Base-by-base conservation (phyloP, 2,888 invertebrate genomes). In the Fragum fragum region DNA sequence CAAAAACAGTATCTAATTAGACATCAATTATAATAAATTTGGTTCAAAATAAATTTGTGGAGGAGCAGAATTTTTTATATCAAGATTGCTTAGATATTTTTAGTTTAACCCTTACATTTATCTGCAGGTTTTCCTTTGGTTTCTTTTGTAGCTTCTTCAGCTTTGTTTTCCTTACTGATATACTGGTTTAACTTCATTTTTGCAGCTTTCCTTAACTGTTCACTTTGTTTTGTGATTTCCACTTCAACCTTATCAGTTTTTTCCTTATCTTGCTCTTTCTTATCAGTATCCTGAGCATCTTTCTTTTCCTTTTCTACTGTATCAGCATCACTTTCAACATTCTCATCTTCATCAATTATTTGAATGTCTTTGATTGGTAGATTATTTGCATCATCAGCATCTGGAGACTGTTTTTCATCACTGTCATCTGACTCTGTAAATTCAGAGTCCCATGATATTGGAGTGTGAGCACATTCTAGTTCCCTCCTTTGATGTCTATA, bases 401-500 rank as follows among this genome's bases (percentile, higher is more conserved):
- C 84, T 21, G 74, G 71, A 16, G 73, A 52, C 26, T 80, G 32
- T 55, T 81, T 81, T 47, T 84, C 87, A 69, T 86, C 81, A 76
- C 76, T 82, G 29, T 84, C 80, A 5, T 78, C 80, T 26, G 81
- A 75, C 18, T 86, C 86, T 57, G 79, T 75, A 0, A 61, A 55
- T 28, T 83, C 79, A 7, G 71, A 79, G 66, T 86, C 88, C 91
- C 91, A 91, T 7, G 87, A 85, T 23, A 91, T 76, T 0, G 91
- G 90, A 18, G 91, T 91, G 55, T 91, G 91, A 21, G 90, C 82
- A 79, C 85, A 90, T 69, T 91, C 89, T 55, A 89, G 63, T 53
- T 91, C 90, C 55, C 90, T 78, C 11, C 90, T 78, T n/a, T 83
- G 74, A 73, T 87, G 85, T n/a, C 91, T 82, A 70, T 90, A 89